Evolutionary conservation across 2,113 vertebrate species (phyloP).

Genomic region (Malurus cyaneus): DNA sequence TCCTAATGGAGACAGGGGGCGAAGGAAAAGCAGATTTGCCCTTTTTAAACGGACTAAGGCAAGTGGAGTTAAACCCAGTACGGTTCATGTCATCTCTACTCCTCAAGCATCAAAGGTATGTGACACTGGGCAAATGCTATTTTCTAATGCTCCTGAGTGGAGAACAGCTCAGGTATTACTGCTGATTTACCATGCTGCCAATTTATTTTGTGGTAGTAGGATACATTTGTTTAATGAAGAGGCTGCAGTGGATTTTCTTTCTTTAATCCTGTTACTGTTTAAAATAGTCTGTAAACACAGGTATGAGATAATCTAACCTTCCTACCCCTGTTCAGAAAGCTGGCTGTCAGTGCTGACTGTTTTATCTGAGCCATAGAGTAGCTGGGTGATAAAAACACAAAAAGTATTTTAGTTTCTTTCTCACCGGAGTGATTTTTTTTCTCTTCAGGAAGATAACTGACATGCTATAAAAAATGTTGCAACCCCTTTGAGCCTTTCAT

Average conservation of each 20-base stretch:
- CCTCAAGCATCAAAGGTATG: constrained; percentile 93
- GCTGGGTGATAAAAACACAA: not conserved
- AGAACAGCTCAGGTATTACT: not conserved
- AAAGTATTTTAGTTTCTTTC: not conserved
- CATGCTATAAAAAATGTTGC: not conserved
- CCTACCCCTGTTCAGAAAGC: not conserved
- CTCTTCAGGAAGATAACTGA: not conserved
- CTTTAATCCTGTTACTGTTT: not conserved
- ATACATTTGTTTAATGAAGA: not conserved
- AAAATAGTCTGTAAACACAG: not conserved
- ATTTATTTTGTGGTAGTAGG: not conserved
- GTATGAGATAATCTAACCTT: not conserved
- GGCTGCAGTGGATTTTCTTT: not conserved
- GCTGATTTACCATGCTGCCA: not conserved
- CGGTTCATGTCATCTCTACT: constrained; percentile 91
- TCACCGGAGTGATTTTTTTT: not conserved
- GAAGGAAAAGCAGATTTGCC: constrained; percentile 97
- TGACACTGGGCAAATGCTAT: not conserved
- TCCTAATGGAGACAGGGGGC: constrained; percentile 91
- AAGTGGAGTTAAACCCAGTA: constrained; percentile 93
- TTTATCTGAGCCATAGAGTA: not conserved
- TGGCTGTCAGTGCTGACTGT: not conserved
- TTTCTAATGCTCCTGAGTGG: not conserved
- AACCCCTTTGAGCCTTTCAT: not conserved
- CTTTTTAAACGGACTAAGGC: constrained; percentile 90